These are phyloP conservation scores for Globia sparganii DNA, from an alignment of 2,888 invertebrate species.

Conservation along the genomic window DNA sequence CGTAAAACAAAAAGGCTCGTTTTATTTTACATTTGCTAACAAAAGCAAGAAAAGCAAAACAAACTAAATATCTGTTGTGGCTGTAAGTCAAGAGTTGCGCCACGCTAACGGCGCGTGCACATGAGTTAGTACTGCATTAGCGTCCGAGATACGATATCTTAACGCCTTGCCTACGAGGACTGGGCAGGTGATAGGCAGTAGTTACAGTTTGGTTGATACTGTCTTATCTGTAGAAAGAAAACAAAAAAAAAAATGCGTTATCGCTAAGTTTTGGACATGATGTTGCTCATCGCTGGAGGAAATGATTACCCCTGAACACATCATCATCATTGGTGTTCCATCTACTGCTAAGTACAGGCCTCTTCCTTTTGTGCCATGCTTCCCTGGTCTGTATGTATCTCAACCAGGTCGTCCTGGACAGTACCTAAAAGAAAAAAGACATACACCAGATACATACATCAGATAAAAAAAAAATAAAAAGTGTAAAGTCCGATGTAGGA, in stretches of 20 bases:
- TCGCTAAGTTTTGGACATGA: too few species aligned
- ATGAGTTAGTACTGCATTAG: constrained; percentile 89
- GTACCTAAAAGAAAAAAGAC: background rate
- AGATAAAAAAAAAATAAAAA: too few species aligned
- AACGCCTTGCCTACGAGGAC: constrained; percentile 75
- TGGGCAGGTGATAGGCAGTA: constrained; percentile 59
- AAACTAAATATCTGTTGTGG: constrained; percentile 72
- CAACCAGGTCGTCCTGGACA: background rate
- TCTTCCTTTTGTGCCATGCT: background rate
- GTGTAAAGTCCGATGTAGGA: too few species aligned
- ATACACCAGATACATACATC: too few species aligned
- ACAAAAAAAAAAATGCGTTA: background rate
- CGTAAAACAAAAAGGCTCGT: constrained; percentile 56
- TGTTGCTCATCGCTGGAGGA: background rate
- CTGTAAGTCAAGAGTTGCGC: constrained; percentile 78
- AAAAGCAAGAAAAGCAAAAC: constrained; percentile 68
- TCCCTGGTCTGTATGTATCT: background rate
- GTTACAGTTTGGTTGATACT: constrained; percentile 10
- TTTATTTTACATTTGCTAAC: constrained; percentile 60
- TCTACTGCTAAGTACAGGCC: too few species aligned
- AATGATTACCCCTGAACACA: background rate
- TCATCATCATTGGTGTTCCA: background rate
- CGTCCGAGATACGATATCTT: constrained; percentile 86
- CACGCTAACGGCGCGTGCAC: constrained; percentile 82
- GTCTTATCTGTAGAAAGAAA: background rate